These are phyloP conservation scores for Acromyrmex heyeri DNA, from an alignment of 1,140 invertebrate genomes.

Conservation along the genomic window DNA sequence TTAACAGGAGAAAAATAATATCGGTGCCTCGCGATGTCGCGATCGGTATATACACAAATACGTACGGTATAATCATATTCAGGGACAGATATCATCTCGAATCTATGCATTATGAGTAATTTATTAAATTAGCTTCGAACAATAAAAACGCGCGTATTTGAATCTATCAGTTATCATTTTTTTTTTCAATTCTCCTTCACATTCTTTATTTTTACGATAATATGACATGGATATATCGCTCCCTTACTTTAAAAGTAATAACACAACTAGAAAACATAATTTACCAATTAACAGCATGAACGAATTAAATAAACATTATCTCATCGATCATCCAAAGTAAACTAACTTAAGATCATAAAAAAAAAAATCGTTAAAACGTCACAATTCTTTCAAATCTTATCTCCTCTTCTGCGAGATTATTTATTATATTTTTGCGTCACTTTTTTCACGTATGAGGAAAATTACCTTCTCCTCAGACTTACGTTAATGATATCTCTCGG, in stretches of 20 bases:
- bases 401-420: no score
- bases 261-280: no score
- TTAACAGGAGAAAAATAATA: conserved; percentile 21
- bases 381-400: no score
- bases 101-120: conserved; percentile 25
- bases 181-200: not conserved
- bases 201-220: not conserved
- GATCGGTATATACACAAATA: not conserved
- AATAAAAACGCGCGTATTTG: not conserved
- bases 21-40: not conserved
- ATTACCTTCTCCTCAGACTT: not conserved
- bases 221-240: not conserved
- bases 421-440: no score
- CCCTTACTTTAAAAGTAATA: no score
- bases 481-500: not conserved
- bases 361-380: no score
- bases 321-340: no score
- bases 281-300: no score
- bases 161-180: not conserved
- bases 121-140: not conserved
- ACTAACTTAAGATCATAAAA: no score
- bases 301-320: no score
- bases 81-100: conserved; percentile 5
- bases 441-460: no score
- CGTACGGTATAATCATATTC: conserved; percentile 14